Conservation (phyloP, 1,140 invertebrate genomes). For the Leucophenga varia region DNA sequence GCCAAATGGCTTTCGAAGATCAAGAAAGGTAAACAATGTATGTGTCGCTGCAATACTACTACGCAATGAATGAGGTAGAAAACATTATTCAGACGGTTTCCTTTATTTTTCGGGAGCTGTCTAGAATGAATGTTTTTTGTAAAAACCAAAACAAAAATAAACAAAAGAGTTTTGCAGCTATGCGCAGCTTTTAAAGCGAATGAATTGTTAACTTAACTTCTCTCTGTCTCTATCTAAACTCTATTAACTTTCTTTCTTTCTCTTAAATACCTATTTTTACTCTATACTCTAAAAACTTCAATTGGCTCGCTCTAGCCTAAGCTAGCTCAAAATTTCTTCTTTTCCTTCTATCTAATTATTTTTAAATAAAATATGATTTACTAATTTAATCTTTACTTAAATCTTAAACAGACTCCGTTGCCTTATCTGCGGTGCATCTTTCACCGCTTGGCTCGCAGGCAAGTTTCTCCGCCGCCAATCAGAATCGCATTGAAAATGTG, state of each 20-base stretch:
- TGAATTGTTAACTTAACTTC: constrained; percentile 3
- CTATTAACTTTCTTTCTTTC: constrained; percentile 16
- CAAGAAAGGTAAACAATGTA: constrained; percentile 65
- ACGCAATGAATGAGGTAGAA: constrained; percentile 5
- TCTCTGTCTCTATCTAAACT: constrained; percentile 14
- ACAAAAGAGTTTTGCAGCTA: constrained; percentile 35
- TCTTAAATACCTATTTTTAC: constrained; percentile 5
- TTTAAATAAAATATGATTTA: constrained; percentile 3
- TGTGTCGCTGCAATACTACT: constrained; percentile 42
- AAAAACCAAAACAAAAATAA: no score
- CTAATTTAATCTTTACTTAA: constrained; percentile 14
- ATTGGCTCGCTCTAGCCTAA: constrained; percentile 34
- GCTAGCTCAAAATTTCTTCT: constrained; percentile 49
- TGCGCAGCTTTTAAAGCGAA: constrained; percentile 31
- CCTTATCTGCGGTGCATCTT: constrained; percentile 73
- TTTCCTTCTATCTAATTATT: not conserved
- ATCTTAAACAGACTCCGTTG: constrained; percentile 66
- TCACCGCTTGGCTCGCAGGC: constrained; percentile 80
- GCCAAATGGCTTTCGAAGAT: constrained; percentile 84
- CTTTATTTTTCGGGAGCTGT: no score
- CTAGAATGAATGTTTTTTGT: no score
- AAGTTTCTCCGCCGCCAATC: constrained; percentile 68
- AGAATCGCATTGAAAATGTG: constrained; percentile 81
- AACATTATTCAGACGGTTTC: no score
- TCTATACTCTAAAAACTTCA: constrained; percentile 13